These are phyloP conservation scores for Trissolcus japonicus DNA, from an alignment of 2,888 invertebrate genomes.

Conservation along the genomic window DNA sequence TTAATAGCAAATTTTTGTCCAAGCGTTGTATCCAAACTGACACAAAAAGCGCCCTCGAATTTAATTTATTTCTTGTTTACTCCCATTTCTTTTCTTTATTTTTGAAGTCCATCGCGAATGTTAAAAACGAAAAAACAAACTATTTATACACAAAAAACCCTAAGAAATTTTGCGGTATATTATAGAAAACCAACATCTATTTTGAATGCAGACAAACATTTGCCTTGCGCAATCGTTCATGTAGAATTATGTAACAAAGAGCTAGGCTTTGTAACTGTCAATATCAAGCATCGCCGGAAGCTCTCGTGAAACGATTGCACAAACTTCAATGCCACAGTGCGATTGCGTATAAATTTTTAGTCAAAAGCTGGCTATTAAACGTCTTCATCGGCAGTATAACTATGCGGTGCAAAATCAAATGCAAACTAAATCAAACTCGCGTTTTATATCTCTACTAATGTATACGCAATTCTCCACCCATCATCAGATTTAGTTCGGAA, in stretches of 20 bases:
- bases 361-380: no score
- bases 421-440: no score
- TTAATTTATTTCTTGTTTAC: slow-evolving; percentile 11
- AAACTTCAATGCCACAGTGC: no score
- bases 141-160: slow-evolving; percentile 13
- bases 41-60: slow-evolving; percentile 1
- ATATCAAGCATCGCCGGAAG: no score
- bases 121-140: slow-evolving; percentile 7
- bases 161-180: slow-evolving; percentile 43
- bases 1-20: slow-evolving; percentile 22
- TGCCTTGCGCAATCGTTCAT: slow-evolving; percentile 31
- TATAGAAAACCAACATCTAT: slow-evolving; percentile 26
- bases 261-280: background rate
- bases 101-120: background rate
- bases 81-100: slow-evolving; percentile 10
- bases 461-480: no score
- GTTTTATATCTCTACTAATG: no score
- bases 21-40: background rate
- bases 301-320: no score
- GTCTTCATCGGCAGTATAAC: no score
- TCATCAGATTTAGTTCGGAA: no score
- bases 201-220: slow-evolving; percentile 42
- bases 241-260: slow-evolving; percentile 28
- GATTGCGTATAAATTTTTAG: no score
- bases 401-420: no score